Base-by-base conservation (phyloP, 2,113 vertebrate species). In the Anolis carolinensis region DNA sequence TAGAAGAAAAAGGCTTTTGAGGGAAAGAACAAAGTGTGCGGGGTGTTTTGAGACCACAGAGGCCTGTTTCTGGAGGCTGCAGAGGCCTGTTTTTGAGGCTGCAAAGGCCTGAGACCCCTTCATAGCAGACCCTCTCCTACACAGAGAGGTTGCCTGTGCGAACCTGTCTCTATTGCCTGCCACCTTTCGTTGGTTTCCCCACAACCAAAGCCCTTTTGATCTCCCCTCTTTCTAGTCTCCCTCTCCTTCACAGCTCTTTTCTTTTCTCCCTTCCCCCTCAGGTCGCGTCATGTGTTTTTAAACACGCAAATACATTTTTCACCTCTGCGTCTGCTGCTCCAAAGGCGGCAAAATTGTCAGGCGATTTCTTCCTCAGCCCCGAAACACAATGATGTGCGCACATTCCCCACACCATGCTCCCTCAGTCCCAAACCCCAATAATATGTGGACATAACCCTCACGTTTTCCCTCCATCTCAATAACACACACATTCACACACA, bases 201-300 rank as follows among this genome's bases (percentile, higher is more conserved):
- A 81, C 71, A 86, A 52, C 70, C 75, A 75, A 86, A 75, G 62
- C 6, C 39, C n/a, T 71, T 86, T 62, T 67, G 79, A 86, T 81
- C 44, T 73, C 39, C 6, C 32, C 9, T 44, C 11, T 63, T 70
- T 52, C 44, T 79, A 55, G 34, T 32, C 32, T 30, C 25, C 32
- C 50, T 39, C 23, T 3, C 30, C 27, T 5, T 83, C 18, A 75
- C 55, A 63, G 25, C 63, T 50, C 39, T 30, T 39, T 11, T 18
- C 23, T 79, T 36, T 30, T 30, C 55, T n/a, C 65, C 20, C 75
- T 81, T 73, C 9, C 18, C 72, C 72, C 55, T 71, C 67, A 59
- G 70, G 16, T 55, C 67, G 44, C n/a, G 75, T 81, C 52, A 65
- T 74, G 67, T 32, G 48, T 79, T 39, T 75, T 84, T 67, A 65